Conservation (phyloP, 2,888 invertebrate genomes). For the Ernsta delagoae region DNA sequence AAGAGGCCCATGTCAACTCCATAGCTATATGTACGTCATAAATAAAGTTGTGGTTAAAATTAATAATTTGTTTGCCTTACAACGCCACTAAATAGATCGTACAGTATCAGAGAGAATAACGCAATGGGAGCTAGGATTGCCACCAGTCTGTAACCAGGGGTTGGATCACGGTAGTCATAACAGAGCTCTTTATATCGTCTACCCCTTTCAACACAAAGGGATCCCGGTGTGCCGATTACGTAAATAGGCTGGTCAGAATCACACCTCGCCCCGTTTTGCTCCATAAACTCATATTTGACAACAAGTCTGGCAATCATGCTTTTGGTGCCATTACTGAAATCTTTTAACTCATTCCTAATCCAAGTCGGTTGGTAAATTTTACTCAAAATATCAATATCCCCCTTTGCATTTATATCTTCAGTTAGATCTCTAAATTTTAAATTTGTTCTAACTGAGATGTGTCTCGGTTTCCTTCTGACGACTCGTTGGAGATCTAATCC, state of each 20-base stretch:
- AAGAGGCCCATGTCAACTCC: neutral
- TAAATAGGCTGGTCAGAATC: constrained; percentile 66
- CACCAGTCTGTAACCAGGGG: constrained; percentile 67
- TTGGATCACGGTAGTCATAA: constrained; percentile 68
- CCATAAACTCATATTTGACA: constrained; percentile 62
- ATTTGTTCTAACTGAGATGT: neutral
- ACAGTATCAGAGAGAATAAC: constrained; percentile 71
- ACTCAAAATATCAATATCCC: constrained; percentile 58
- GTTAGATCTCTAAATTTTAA: neutral
- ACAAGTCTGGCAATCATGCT: constrained; percentile 63
- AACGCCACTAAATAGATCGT: constrained; percentile 75
- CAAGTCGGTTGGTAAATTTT: constrained; percentile 56
- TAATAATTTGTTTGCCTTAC: constrained; percentile 52
- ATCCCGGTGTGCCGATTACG: constrained; percentile 59
- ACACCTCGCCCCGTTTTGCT: constrained; percentile 59
- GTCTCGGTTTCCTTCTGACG: neutral
- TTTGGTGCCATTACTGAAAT: constrained; percentile 57
- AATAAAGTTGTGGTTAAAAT: neutral
- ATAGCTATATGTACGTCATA: neutral
- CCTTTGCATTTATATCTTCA: constrained; percentile 37
- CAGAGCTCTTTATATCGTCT: constrained; percentile 63
- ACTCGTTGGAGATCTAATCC: constrained; percentile 8
- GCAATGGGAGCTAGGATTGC: constrained; percentile 71
- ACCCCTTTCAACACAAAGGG: constrained; percentile 62
- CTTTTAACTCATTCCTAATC: constrained; percentile 47